Percentiles rank a stretch among this genome's conserved stretches.
Evolutionary conservation across 2,113 vertebrate species (phyloP).

Genomic region (Natator depressus): DNA sequence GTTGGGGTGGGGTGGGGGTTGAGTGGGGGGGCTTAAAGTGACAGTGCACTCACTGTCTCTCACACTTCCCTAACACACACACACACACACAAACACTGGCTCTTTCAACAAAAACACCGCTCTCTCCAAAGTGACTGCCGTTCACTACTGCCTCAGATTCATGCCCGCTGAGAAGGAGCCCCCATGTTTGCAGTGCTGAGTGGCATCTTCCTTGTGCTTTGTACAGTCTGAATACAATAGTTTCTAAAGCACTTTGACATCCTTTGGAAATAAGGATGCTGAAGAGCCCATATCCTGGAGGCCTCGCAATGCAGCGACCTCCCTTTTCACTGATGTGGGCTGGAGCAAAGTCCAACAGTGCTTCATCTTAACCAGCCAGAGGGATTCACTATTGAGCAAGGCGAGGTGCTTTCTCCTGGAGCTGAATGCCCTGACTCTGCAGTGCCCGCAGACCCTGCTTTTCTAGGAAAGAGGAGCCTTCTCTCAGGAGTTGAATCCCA

Average conservation of each 20-base stretch:
- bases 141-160: neutral
- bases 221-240: neutral
- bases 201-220: neutral
- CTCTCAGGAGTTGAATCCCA: neutral
- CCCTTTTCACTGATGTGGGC: accelerated
- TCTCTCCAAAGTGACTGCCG: neutral
- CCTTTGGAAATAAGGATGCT: neutral
- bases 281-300: neutral
- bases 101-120: neutral
- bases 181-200: too few species aligned
- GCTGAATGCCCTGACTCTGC: neutral
- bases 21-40: too few species aligned
- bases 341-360: accelerated
- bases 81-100: too few species aligned
- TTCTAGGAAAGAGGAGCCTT: too few species aligned
- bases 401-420: neutral
- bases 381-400: neutral
- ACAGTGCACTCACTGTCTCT: too few species aligned
- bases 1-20: too few species aligned
- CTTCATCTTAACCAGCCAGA: too few species aligned
- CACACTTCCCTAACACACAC: too few species aligned
- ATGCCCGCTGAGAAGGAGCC: neutral
- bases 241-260: too few species aligned
- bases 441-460: neutral
- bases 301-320: neutral